Percentiles rank a stretch among this genome's conserved stretches.
Evolutionary conservation across 1,140 invertebrate species (phyloP).

Genomic region (Drosophila pandora): DNA sequence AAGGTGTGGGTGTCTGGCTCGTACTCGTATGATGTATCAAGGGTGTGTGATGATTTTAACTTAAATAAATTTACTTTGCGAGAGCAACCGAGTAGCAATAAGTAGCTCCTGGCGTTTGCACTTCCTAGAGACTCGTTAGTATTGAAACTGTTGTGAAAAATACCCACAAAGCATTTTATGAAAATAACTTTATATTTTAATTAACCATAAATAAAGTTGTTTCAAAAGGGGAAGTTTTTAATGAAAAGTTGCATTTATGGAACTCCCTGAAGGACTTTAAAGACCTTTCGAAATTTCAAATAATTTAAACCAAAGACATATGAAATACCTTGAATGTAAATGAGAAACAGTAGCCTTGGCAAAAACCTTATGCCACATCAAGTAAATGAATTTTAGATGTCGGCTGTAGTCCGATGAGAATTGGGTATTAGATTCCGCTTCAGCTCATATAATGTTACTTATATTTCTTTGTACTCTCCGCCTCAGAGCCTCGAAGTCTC

Average conservation of each 20-base stretch:
- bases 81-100: not conserved
- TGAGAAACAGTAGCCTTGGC: not conserved
- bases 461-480: not conserved
- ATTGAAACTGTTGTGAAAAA: not conserved
- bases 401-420: not conserved
- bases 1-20: not conserved
- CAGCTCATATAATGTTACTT: not conserved
- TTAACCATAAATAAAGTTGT: not conserved
- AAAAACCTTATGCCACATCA: not conserved
- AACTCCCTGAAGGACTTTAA: no score
- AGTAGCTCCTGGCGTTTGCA: not conserved
- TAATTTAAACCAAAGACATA: no score
- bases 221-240: not conserved
- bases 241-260: not conserved
- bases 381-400: not conserved
- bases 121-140: not conserved
- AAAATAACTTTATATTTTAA: constrained; percentile 1
- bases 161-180: no score
- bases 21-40: not conserved
- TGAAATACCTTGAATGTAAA: not conserved
- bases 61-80: constrained; percentile 1
- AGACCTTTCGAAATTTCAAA: no score
- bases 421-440: not conserved
- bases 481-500: not conserved
- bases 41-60: constrained; percentile 1